Conservation (phyloP, 2,113 vertebrate genomes). For the Cyprinodon tularosa region DNA sequence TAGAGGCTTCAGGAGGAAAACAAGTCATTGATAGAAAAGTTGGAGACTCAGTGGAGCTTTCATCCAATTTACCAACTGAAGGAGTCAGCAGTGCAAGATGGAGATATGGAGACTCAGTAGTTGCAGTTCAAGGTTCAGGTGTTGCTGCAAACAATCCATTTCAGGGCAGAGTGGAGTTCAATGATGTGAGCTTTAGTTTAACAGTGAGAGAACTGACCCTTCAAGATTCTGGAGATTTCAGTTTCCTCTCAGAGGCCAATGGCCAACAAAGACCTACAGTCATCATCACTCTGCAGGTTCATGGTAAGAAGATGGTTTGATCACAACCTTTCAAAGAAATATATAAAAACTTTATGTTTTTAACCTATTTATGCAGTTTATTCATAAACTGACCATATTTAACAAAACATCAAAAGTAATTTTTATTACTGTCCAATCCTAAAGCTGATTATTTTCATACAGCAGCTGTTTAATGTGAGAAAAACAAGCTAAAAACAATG, state of each 20-base stretch:
- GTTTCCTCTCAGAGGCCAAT: rapidly evolving
- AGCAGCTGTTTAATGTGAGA: background rate
- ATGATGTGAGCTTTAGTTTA: constrained; percentile 24
- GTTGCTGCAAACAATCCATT: rapidly evolving
- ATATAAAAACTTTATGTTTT: background rate
- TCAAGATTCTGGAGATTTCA: constrained; percentile 52
- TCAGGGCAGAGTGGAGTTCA: background rate
- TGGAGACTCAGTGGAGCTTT: constrained; percentile 50
- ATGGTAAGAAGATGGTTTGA: constrained; percentile 42
- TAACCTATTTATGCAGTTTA: background rate
- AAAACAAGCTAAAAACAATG: no score
- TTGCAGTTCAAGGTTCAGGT: rapidly evolving
- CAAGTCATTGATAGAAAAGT: constrained; percentile 31
- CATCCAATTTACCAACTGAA: background rate
- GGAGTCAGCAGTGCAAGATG: rapidly evolving
- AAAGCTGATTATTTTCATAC: background rate
- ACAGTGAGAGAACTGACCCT: constrained; percentile 31
- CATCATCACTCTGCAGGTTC: constrained; percentile 25
- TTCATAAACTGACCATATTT: background rate
- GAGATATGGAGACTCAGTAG: rapidly evolving
- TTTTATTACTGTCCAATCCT: background rate
- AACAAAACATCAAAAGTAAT: background rate
- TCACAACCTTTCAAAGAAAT: background rate
- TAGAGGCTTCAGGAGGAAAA: background rate
- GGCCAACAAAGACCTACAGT: rapidly evolving